These are phyloP conservation scores for Anguilla rostrata DNA, from an alignment of 2,113 vertebrate species.

Conservation along the genomic window DNA sequence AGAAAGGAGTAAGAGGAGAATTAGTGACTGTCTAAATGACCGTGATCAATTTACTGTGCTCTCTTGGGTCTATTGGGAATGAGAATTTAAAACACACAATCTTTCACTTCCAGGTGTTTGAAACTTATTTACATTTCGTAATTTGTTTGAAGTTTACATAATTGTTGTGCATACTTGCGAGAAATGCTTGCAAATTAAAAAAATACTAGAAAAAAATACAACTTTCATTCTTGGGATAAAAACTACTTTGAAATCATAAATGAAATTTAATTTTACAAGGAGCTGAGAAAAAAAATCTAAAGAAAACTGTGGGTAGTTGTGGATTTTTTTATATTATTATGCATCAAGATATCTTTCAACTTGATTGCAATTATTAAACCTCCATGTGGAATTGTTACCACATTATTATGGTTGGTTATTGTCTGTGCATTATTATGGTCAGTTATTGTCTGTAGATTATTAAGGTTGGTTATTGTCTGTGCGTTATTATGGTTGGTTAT, in stretches of 20 bases:
- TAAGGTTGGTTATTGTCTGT: too few relatives aligned
- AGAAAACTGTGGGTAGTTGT: neutral
- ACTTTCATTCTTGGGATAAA: neutral
- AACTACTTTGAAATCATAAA: neutral
- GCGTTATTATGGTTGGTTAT: too few relatives aligned
- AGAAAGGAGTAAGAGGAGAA: slow-evolving; percentile 14
- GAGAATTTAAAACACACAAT: slow-evolving; percentile 4
- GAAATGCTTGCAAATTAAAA: neutral
- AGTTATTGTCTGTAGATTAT: too few relatives aligned
- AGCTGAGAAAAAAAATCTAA: neutral
- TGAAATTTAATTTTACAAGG: too few relatives aligned
- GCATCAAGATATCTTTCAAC: neutral
- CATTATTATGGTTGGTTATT: too few relatives aligned
- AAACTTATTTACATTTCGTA: neutral
- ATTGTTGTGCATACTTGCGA: neutral
- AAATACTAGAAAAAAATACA: neutral
- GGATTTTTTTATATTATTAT: neutral
- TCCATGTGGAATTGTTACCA: too few relatives aligned
- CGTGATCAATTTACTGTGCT: slow-evolving; percentile 46
- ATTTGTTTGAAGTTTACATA: neutral
- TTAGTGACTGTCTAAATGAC: slow-evolving; percentile 49
- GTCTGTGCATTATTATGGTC: too few relatives aligned
- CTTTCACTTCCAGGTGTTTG: neutral
- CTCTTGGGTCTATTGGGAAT: slow-evolving; percentile 43
- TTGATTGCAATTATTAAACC: neutral